Percentiles rank a stretch among this genome's conserved stretches.
phyloP scores from a whole-genome alignment of 2,113 vertebrate genomes.

The Sus scrofa region T2T-Sscrofa CM000822.6:7662001-7662500 shows the following conservation, averaged over 20 bases:
- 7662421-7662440: background rate
- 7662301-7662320: background rate
- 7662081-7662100: background rate
- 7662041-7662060: slow-evolving; percentile 14
- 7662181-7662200: background rate
- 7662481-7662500: background rate
- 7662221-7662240: background rate
- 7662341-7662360: background rate
- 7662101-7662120: slow-evolving; percentile 7
- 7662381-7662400: background rate
- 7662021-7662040: background rate
- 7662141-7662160: background rate
- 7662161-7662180: background rate
- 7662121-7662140: background rate
- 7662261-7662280: background rate
- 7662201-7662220: background rate
- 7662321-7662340: background rate
- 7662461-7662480: background rate
- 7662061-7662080: background rate
- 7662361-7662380: background rate
- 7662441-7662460: background rate
- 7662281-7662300: background rate
- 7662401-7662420: background rate
- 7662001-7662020: background rate
- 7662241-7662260: background rate